Base-by-base conservation (phyloP, 2,113 vertebrate genomes). In the Ia io region DNA sequence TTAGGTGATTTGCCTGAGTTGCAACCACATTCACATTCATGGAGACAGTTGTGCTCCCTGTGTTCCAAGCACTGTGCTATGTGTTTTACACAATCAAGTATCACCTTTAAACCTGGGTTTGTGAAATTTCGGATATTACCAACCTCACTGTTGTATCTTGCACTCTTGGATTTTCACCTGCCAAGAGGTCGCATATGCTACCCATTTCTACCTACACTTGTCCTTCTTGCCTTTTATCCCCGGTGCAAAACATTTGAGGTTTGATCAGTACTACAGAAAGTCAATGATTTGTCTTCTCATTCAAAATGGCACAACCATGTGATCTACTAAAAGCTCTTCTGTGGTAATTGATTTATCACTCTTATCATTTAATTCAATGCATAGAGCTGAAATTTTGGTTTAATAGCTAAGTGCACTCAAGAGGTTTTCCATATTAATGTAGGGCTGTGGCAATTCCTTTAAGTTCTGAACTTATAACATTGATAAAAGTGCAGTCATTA, bases 311-410 rank as follows among this genome's bases (percentile, higher is more conserved):
- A 61, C 3, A 79, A 18, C 67, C 70, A 80, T 71, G 44, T 91
- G 87, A 91, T 47, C n/a, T 74, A 94, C 84, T 86, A 91, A 97
- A 96, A 96, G 70, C 80, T 78, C 84, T 95, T 90, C 22, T 95
- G 59, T 80, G 90, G 89, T 97, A 84, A 96, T 35, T 87, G 85
- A 95, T 95, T 93, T 96, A 96, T 96, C 63, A 84, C 47, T 77
- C 47, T 93, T 95, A 89, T 91, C 67, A 83, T 91, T 96, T 96
- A 97, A 96, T 96, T 95, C 89, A 95, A 47, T 87, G 49, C 73
- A 90, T 32, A 84, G 56, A 79, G 84, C 74, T 95, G 70, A 93
- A 93, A 96, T 95, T 97, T 97, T 94, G 63, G 95, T 95, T 94
- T 97, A 93, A 79, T 80, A 91, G 44, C 56, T 93, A 93, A 94